These are phyloP conservation scores for Melanotus villosus DNA, from an alignment of 2,888 invertebrate genomes.

Conservation along the genomic window DNA sequence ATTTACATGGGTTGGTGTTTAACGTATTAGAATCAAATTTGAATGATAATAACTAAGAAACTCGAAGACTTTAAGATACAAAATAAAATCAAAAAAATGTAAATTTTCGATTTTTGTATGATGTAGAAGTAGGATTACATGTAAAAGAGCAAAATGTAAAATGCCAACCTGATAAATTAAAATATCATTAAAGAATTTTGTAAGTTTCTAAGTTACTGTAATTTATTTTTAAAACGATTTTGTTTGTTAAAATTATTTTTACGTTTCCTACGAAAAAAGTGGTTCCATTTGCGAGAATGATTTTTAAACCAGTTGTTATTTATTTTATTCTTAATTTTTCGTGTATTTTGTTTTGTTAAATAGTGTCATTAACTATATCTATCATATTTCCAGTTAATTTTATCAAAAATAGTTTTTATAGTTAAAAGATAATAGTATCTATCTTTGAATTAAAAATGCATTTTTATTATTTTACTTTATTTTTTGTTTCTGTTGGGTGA, in stretches of 20 bases:
- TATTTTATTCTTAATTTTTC: background rate
- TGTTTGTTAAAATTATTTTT: background rate
- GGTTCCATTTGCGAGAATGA: too few relatives aligned
- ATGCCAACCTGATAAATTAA: constrained; percentile 11
- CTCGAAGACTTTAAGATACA: background rate
- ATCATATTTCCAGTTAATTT: background rate
- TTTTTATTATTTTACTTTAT: constrained; percentile 20
- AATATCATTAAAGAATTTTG: background rate
- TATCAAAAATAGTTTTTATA: background rate
- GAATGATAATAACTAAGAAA: background rate
- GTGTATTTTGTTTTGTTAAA: background rate
- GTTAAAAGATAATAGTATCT: background rate
- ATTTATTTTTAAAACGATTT: background rate
- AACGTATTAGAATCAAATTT: background rate
- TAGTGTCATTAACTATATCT: background rate
- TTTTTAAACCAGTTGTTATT: background rate
- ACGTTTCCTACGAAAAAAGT: background rate
- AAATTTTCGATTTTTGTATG: too few relatives aligned
- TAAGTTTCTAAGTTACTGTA: background rate
- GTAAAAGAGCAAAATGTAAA: too few relatives aligned
- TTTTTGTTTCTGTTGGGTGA: constrained; percentile 24
- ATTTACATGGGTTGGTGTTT: background rate
- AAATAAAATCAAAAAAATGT: too few relatives aligned
- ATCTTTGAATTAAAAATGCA: constrained; percentile 7
- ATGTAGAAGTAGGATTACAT: too few relatives aligned